A percentile compares a stretch with the other conserved stretches of the same genome.
Conservation (phyloP, 2,113 vertebrate genomes). For the Myotis brandtii region DNA sequence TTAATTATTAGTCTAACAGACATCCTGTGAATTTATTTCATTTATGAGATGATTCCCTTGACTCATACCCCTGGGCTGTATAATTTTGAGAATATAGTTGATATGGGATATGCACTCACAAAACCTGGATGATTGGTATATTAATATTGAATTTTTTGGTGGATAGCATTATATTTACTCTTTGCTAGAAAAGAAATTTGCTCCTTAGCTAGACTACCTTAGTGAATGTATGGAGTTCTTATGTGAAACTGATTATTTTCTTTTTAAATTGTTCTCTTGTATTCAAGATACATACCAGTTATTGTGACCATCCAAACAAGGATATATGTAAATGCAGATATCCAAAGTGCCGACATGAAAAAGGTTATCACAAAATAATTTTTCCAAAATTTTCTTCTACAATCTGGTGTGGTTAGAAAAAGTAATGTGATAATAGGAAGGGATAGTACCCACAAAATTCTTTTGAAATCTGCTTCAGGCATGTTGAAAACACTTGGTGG, state of each 20-base stretch:
- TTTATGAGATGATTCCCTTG: constrained; percentile 44
- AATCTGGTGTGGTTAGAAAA: constrained; percentile 94
- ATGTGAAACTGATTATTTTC: constrained; percentile 9
- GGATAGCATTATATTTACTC: constrained; percentile 29
- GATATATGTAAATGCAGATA: constrained; percentile 95
- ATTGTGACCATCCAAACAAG: constrained; percentile 98
- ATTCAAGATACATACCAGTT: constrained; percentile 89
- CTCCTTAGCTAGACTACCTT: neutral
- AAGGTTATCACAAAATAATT: constrained; percentile 95
- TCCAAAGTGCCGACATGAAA: constrained; percentile 97
- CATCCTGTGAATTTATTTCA: neutral
- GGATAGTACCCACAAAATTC: constrained; percentile 96
- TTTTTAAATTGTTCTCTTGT: neutral
- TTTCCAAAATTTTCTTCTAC: constrained; percentile 94
- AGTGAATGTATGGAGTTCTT: neutral
- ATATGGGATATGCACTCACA: neutral
- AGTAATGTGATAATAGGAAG: constrained; percentile 93
- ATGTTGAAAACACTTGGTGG: constrained; percentile 92
- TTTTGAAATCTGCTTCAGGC: constrained; percentile 94
- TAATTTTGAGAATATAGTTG: constrained; percentile 48
- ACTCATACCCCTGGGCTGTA: neutral
- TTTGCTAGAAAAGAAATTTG: constrained; percentile 30
- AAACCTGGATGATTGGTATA: constrained; percentile 40
- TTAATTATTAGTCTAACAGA: constrained; percentile 40
- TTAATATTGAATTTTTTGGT: constrained; percentile 49